Conservation (phyloP, 35 echinoderm and acorn worm species). For the Apostichopus japonicus region DNA sequence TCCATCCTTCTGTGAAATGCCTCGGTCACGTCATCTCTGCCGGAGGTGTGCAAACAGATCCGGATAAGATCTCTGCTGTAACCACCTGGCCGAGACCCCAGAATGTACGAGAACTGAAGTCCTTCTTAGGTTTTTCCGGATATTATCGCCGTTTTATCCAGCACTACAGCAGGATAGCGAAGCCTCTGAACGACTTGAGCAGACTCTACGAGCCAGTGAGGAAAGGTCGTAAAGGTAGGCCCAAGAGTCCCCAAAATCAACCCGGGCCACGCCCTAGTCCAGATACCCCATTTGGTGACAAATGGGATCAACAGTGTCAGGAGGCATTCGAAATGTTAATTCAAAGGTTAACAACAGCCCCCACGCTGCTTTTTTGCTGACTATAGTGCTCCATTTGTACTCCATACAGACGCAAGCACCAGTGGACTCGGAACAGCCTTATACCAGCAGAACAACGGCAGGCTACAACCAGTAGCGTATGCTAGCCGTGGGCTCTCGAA, state of each 20-base stretch:
- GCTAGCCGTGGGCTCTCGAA: too few species aligned
- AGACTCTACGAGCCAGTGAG: background rate
- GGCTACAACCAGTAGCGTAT: too few species aligned
- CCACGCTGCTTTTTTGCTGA: conserved; percentile 59
- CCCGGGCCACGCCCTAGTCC: conserved; percentile 3
- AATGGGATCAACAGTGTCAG: conserved; percentile 50
- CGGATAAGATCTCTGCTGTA: conserved; percentile 61
- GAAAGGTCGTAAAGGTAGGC: background rate
- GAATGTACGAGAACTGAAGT: conserved; percentile 64
- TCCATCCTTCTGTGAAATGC: conserved; percentile 52
- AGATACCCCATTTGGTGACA: conserved; percentile 33
- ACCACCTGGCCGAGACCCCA: conserved; percentile 64
- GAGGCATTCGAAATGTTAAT: conserved; percentile 46
- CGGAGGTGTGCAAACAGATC: conserved; percentile 63
- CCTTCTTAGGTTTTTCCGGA: conserved; percentile 69
- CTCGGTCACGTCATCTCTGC: conserved; percentile 79
- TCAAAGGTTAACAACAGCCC: background rate
- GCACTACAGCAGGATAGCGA: background rate
- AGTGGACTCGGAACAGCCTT: too few species aligned
- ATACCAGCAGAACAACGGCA: too few species aligned
- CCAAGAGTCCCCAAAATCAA: background rate
- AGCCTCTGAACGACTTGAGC: background rate
- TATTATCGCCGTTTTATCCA: conserved; percentile 70
- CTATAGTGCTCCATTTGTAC: conserved; percentile 61
- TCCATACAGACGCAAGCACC: background rate